These are phyloP conservation scores for Alcis repandata DNA, from an alignment of 2,888 invertebrate species.

Conservation along the genomic window DNA sequence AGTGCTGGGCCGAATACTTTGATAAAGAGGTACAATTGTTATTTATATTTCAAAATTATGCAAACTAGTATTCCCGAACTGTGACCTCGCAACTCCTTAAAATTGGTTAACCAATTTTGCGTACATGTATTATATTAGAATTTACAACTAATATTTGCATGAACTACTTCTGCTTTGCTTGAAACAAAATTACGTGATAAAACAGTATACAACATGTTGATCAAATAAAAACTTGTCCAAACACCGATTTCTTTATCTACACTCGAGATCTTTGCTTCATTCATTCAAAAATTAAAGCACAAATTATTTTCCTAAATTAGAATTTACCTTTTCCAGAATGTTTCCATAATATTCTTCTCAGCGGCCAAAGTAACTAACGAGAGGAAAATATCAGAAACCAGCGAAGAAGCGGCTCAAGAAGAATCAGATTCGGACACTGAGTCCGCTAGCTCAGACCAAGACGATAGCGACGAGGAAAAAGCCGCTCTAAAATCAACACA, in stretches of 20 bases:
- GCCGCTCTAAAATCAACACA: constrained; percentile 65
- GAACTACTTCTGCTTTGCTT: too few relatives aligned
- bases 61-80: too few relatives aligned
- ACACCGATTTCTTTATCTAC: too few relatives aligned
- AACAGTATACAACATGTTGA: too few relatives aligned
- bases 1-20: constrained; percentile 95
- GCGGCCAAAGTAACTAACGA: constrained; percentile 89
- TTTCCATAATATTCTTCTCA: constrained; percentile 96
- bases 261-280: background rate
- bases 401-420: constrained; percentile 45
- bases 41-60: background rate
- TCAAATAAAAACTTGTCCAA: too few relatives aligned
- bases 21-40: constrained; percentile 79
- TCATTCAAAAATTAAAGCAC: background rate
- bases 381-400: constrained; percentile 76
- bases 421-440: constrained; percentile 67
- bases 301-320: background rate
- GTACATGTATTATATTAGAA: too few relatives aligned
- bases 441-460: constrained; percentile 65
- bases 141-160: too few relatives aligned
- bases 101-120: too few relatives aligned
- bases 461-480: constrained; percentile 63
- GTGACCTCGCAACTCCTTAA: too few relatives aligned
- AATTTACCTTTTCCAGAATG: constrained; percentile 73
- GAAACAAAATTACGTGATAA: background rate